Evolutionary conservation across 2,797 vertebrate species (phyloP).

Genomic region (Falco biarmicus): DNA sequence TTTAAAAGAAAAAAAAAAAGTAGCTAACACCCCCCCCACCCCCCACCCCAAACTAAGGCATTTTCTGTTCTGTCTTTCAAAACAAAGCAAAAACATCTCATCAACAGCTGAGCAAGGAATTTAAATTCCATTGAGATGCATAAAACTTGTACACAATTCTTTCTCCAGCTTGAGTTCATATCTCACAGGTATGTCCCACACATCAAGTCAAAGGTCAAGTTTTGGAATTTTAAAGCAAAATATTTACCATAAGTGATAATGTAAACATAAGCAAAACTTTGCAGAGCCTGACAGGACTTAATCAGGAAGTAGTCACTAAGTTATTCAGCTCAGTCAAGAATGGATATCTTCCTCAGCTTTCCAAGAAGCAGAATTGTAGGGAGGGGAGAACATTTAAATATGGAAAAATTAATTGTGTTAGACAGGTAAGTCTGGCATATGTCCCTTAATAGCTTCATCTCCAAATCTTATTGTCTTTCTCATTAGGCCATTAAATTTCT

Average conservation of each 20-base stretch:
- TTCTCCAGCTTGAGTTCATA: background rate
- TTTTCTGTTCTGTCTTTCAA: background rate
- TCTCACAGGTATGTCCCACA: background rate
- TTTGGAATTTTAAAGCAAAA: background rate
- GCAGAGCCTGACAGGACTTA: background rate
- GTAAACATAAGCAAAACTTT: background rate
- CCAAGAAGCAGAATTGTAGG: background rate
- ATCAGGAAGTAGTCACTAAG: background rate
- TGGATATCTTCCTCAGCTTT: background rate
- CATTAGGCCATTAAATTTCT: background rate
- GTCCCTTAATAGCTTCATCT: background rate
- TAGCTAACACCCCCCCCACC: too few relatives aligned
- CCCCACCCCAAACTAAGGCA: background rate
- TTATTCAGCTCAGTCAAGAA: background rate
- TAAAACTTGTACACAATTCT: background rate
- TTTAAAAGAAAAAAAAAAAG: background rate
- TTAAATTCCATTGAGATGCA: background rate
- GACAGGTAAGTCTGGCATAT: background rate
- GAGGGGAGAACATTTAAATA: background rate
- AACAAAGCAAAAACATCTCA: background rate
- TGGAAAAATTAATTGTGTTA: background rate
- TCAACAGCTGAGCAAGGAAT: background rate
- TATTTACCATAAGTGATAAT: background rate
- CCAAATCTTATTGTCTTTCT: background rate
- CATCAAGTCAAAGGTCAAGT: background rate